Conservation (phyloP, 2,888 invertebrate genomes). For the Electrophaes corylata region DNA sequence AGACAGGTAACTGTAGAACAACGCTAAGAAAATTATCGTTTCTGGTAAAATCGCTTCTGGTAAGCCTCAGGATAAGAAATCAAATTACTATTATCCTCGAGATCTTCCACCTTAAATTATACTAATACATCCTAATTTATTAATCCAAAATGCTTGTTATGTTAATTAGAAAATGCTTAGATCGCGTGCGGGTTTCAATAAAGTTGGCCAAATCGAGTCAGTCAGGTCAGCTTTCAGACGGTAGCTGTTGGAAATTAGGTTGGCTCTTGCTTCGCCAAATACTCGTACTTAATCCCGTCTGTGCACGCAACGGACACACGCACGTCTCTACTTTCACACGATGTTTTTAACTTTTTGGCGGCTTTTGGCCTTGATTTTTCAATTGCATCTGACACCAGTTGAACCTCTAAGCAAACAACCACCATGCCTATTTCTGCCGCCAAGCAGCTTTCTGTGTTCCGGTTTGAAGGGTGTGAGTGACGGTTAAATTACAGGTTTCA, state of each 20-base stretch:
- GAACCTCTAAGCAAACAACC: too few relatives aligned
- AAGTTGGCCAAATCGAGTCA: slow-evolving; percentile 52
- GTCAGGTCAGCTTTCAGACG: slow-evolving; percentile 66
- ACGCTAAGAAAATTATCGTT: slow-evolving; percentile 35
- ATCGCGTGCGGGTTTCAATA: slow-evolving; percentile 64
- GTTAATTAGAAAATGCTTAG: slow-evolving; percentile 32
- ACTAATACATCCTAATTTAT: slow-evolving; percentile 35
- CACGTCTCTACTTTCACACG: slow-evolving; percentile 52
- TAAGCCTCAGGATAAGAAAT: slow-evolving; percentile 27
- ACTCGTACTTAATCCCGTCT: slow-evolving; percentile 52
- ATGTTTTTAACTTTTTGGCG: background rate
- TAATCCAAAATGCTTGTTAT: slow-evolving; percentile 22
- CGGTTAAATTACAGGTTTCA: too few relatives aligned
- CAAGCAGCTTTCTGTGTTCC: too few relatives aligned
- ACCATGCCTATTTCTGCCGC: too few relatives aligned
- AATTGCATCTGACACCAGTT: too few relatives aligned
- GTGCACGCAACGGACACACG: slow-evolving; percentile 60
- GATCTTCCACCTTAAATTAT: slow-evolving; percentile 28
- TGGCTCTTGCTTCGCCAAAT: slow-evolving; percentile 51
- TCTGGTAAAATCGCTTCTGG: slow-evolving; percentile 25
- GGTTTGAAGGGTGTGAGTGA: too few relatives aligned
- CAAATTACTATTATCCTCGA: slow-evolving; percentile 26
- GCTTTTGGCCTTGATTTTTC: slow-evolving; percentile 19
- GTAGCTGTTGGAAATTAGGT: slow-evolving; percentile 70
- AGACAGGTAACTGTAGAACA: background rate